Base-by-base conservation (phyloP, 2,797 vertebrate genomes). In the Sebastes trivittatus region DNA sequence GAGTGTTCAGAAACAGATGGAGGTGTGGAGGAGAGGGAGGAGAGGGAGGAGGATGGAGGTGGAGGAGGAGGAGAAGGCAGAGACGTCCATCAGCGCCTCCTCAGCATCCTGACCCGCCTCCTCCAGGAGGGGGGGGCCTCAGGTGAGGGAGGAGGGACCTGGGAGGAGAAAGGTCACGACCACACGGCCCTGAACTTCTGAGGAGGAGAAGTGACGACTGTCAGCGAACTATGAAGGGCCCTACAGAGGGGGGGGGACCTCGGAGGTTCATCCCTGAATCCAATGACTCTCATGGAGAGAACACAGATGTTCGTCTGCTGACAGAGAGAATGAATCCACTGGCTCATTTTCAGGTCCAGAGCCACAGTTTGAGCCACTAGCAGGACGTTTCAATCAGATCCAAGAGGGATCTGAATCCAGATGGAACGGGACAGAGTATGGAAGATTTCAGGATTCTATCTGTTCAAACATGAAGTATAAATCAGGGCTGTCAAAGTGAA, bases 31-130 rank as follows among this genome's bases (percentile, higher is more conserved):
- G 32, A 34, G 32, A 34, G 55, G 0, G 60, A 77, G 0, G 81
- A 82, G 0, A 0, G 54, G 0, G 60, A 77, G 0, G 81, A 82
- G 1, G 73, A 82, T 0, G 62, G 8, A 4, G 62, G 58, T 49
- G 59, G 80, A 63, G 81, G 61, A 2, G 59, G 80, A 66, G 81
- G 61, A 2, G 70, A 20, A 3, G 59, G 76, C 13, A 18, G 42
- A 9, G 79, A 78, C 3, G 34, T 95, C 68, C 88, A 93, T 67
- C 90, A 90, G 70, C 89, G 86, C 5, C 95, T 97, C 60, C 93
- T 97, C 84, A 89, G 90, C 6, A 89, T 97, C 80, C 90, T 99
- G 62, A 97, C 92, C 7, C 93, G 86, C 52, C 96, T 99, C 77
- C 89, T 98, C 2, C 94, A 87, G 54, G 95, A 97, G 66, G 93